Percentiles rank a stretch among this genome's conserved stretches.
Conservation (phyloP, 2,113 vertebrate genomes). For the Alces alces region DNA sequence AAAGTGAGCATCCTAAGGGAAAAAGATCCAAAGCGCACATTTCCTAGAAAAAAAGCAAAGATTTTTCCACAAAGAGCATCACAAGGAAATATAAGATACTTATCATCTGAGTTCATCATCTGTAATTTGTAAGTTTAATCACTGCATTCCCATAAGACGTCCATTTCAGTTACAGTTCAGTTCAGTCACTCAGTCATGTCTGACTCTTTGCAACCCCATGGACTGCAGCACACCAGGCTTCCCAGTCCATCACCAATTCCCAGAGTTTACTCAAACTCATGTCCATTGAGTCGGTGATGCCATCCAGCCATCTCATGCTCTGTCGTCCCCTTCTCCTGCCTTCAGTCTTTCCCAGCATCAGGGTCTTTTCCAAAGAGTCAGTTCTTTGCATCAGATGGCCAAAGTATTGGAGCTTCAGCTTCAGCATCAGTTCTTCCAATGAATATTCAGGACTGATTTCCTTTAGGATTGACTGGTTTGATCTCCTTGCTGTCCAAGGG, state of each 20-base stretch:
- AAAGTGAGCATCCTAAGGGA: neutral
- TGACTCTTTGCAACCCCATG: neutral
- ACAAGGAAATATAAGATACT: constrained; percentile 1
- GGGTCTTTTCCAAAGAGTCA: neutral
- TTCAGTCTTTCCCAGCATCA: neutral
- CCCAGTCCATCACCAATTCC: neutral
- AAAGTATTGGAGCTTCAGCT: neutral
- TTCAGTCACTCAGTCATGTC: neutral
- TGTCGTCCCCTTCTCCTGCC: neutral
- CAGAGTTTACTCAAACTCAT: neutral
- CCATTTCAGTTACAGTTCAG: neutral
- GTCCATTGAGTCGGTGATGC: neutral
- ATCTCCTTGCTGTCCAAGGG: neutral
- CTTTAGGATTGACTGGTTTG: neutral
- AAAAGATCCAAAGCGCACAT: neutral
- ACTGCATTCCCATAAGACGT: constrained; percentile 5
- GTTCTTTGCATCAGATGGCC: neutral
- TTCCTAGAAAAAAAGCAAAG: constrained; percentile 2
- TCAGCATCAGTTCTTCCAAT: neutral
- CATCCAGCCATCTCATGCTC: neutral
- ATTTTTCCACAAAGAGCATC: neutral
- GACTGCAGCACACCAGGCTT: neutral
- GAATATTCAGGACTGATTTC: neutral
- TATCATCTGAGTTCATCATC: neutral
- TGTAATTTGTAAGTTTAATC: constrained; percentile 48